Percentiles rank a stretch among this genome's conserved stretches.
Conservation (phyloP, 1,140 invertebrate genomes). For the Drosophila azteca region DNA sequence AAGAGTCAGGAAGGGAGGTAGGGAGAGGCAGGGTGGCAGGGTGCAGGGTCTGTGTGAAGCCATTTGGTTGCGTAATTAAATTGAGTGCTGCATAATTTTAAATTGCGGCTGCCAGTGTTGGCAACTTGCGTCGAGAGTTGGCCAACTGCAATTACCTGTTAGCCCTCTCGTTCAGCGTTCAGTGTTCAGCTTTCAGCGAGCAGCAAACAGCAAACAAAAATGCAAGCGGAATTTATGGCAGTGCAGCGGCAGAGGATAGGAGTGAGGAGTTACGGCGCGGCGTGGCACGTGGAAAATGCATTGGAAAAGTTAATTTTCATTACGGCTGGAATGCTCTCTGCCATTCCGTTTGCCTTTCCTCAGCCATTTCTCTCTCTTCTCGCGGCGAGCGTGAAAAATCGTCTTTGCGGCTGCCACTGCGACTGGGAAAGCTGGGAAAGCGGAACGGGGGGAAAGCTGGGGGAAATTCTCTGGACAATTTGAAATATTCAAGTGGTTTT, state of each 20-base stretch:
- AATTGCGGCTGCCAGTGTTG: constrained; percentile 48
- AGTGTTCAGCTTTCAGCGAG: no score
- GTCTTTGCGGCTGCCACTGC: constrained; percentile 28
- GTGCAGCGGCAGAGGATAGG: constrained; percentile 25
- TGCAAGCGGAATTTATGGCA: constrained; percentile 65
- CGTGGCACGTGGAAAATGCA: constrained; percentile 40
- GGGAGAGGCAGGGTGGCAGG: constrained; percentile 1
- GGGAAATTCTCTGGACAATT: constrained; percentile 47
- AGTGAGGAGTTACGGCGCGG: not conserved
- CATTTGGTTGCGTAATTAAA: constrained; percentile 71
- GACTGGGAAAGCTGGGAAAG: not conserved
- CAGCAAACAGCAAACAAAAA: constrained; percentile 41
- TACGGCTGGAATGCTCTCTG: constrained; percentile 38
- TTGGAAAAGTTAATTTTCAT: constrained; percentile 76
- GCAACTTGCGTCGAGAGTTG: constrained; percentile 44
- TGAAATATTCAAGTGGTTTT: constrained; percentile 70
- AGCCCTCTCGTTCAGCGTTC: constrained; percentile 27
- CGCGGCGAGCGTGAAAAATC: constrained; percentile 42
- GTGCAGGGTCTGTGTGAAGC: no score
- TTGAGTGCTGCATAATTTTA: constrained; percentile 77
- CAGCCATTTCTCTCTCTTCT: constrained; percentile 28
- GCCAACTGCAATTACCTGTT: constrained; percentile 73
- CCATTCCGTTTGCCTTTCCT: constrained; percentile 15
- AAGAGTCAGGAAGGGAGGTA: constrained; percentile 10
- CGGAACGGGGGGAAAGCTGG: not conserved